Conservation (phyloP, 2,888 invertebrate species). For the Synergus itoensis region DNA sequence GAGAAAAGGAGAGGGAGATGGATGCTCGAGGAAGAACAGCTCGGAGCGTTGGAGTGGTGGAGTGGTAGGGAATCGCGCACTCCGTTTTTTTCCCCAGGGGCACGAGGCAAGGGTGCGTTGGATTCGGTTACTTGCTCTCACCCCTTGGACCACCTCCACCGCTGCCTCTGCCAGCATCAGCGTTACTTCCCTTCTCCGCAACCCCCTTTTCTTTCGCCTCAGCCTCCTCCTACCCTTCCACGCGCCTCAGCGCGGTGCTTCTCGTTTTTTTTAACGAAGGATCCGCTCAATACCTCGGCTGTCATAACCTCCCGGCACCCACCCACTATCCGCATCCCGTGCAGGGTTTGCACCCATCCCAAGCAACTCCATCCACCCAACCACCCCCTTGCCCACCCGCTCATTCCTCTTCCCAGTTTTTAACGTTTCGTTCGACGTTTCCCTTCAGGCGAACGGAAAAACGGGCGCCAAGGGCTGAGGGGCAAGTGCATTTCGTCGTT, state of each 20-base stretch:
- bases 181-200: slow-evolving; percentile 48
- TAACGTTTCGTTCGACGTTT: slow-evolving; percentile 77
- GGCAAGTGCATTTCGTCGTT: slow-evolving; percentile 76
- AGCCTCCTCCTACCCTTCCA: slow-evolving; percentile 56
- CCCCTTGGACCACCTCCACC: slow-evolving; percentile 60
- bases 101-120: slow-evolving; percentile 71
- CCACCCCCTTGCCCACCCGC: slow-evolving; percentile 52
- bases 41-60: slow-evolving; percentile 59
- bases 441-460: slow-evolving; percentile 67
- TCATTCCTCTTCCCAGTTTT: slow-evolving; percentile 73
- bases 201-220: slow-evolving; percentile 50
- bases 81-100: slow-evolving; percentile 66
- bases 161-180: slow-evolving; percentile 48
- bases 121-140: slow-evolving; percentile 77
- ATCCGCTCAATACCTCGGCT: slow-evolving; percentile 78
- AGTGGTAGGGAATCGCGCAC: slow-evolving; percentile 65
- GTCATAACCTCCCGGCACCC: slow-evolving; percentile 75
- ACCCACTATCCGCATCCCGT: slow-evolving; percentile 47
- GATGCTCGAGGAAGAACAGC: slow-evolving; percentile 55
- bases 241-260: slow-evolving; percentile 69
- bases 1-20: slow-evolving; percentile 48
- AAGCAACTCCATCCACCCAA: slow-evolving; percentile 53
- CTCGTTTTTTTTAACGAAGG: slow-evolving; percentile 76
- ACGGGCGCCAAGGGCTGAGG: slow-evolving; percentile 54
- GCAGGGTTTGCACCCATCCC: slow-evolving; percentile 52